A percentile compares a stretch with the other conserved stretches of the same genome.
Conservation (phyloP, 2,888 invertebrate species). For the Zygaena filipendulae region DNA sequence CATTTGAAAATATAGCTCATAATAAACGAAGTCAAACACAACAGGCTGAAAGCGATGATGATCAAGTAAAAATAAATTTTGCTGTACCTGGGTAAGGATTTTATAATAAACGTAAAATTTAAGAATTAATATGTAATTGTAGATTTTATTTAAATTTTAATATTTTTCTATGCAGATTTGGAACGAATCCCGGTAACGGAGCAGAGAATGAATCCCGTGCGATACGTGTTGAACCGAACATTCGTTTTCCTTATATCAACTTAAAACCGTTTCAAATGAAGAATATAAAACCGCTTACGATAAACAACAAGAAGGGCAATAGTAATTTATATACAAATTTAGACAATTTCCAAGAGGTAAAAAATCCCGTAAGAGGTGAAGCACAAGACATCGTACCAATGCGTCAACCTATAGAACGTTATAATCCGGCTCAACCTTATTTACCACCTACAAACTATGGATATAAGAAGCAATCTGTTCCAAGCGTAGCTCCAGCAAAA, state of each 20-base stretch:
- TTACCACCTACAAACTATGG: constrained; percentile 42
- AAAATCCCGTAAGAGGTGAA: constrained; percentile 51
- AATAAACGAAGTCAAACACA: constrained; percentile 12
- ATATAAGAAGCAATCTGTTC: constrained; percentile 34
- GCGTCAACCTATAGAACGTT: constrained; percentile 45
- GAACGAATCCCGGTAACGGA: constrained; percentile 42
- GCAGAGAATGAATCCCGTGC: constrained; percentile 60
- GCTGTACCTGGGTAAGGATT: constrained; percentile 49
- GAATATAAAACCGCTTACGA: constrained; percentile 27
- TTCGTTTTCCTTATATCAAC: constrained; percentile 52
- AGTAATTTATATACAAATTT: constrained; percentile 43
- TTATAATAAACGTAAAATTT: background rate
- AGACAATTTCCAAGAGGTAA: constrained; percentile 42
- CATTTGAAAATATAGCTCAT: constrained; percentile 7
- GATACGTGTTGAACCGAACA: constrained; percentile 48
- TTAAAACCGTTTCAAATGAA: constrained; percentile 57
- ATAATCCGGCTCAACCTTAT: constrained; percentile 62
- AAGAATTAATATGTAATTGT: too few species aligned
- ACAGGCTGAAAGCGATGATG: constrained; percentile 16
- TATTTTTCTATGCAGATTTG: constrained; percentile 36
- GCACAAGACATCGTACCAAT: constrained; percentile 37
- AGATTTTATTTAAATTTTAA: background rate
- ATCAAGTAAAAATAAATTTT: constrained; percentile 37
- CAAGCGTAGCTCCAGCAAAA: constrained; percentile 23
- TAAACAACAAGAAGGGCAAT: constrained; percentile 38